Percentiles rank a stretch among this genome's conserved stretches.
Evolutionary conservation across 2,888 invertebrate species (phyloP).

Genomic region (Sphaeridia pumilis): DNA sequence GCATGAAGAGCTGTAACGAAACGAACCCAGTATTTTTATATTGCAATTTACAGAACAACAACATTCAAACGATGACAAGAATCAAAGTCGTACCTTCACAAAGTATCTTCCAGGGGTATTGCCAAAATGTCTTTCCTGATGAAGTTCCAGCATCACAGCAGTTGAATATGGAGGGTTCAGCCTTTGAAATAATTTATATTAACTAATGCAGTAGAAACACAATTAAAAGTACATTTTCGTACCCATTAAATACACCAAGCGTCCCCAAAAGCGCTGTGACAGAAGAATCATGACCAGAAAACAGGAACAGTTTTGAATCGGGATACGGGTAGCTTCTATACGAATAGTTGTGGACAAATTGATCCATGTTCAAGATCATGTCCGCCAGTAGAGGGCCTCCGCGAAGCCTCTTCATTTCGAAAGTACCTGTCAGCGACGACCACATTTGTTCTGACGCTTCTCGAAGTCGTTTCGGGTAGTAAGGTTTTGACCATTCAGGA

Average conservation of each 20-base stretch:
- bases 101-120: constrained; percentile 8
- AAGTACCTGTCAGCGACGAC: constrained; percentile 5
- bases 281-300: constrained; percentile 71
- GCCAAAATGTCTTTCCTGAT: constrained; percentile 38
- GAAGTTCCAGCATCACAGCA: constrained; percentile 53
- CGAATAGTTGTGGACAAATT: constrained; percentile 37
- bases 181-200: too few species aligned
- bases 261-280: constrained; percentile 60
- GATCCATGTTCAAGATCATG: constrained; percentile 51
- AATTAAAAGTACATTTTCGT: too few species aligned
- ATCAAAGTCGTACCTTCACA: neutral
- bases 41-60: neutral
- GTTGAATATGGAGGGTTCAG: constrained; percentile 37
- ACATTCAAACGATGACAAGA: too few species aligned
- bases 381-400: constrained; percentile 62
- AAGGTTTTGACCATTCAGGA: constrained; percentile 58
- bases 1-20: neutral
- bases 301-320: constrained; percentile 57
- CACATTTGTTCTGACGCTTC: constrained; percentile 8
- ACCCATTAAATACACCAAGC: constrained; percentile 52
- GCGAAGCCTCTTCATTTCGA: constrained; percentile 54
- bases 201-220: too few species aligned
- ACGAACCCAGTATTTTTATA: neutral
- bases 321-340: too few species aligned
- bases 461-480: constrained; percentile 51